A percentile compares a stretch with the other conserved stretches of the same genome.
Evolutionary conservation across 2,888 invertebrate species (phyloP).

Genomic region (Sminthurinus aureus): DNA sequence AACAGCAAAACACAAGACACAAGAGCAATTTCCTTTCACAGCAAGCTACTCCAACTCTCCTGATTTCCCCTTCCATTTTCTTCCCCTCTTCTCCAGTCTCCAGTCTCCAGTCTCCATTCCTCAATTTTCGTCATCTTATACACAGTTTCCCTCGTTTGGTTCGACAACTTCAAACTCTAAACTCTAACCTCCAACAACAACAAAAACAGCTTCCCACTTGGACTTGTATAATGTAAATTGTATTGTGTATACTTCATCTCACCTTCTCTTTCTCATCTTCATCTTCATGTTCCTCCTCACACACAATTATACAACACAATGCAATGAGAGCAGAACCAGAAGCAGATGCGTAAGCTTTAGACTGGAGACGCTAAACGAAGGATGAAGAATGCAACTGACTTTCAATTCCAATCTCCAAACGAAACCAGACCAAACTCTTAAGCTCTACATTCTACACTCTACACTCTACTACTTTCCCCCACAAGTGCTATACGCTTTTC

Average conservation of each 20-base stretch:
- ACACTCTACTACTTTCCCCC: no score
- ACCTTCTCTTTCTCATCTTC: not conserved
- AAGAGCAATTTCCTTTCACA: slow-evolving; percentile 47
- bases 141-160: not conserved
- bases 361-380: no score
- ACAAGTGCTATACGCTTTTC: no score
- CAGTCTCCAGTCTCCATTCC: not conserved
- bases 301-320: not conserved
- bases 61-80: slow-evolving; percentile 28
- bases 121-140: no score
- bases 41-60: slow-evolving; percentile 42
- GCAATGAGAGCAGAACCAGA: not conserved
- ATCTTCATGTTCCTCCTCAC: not conserved
- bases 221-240: no score
- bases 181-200: no score
- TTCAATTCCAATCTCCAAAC: no score
- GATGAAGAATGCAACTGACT: no score
- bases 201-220: no score
- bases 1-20: slow-evolving; percentile 39
- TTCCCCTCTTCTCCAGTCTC: not conserved
- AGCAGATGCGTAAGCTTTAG: not conserved
- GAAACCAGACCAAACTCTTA: no score
- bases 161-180: not conserved
- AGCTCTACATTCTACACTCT: no score
- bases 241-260: not conserved